phyloP scores from a whole-genome alignment of 2,797 vertebrate genomes.

The Oryzias dopingdopingensis region DNA sequence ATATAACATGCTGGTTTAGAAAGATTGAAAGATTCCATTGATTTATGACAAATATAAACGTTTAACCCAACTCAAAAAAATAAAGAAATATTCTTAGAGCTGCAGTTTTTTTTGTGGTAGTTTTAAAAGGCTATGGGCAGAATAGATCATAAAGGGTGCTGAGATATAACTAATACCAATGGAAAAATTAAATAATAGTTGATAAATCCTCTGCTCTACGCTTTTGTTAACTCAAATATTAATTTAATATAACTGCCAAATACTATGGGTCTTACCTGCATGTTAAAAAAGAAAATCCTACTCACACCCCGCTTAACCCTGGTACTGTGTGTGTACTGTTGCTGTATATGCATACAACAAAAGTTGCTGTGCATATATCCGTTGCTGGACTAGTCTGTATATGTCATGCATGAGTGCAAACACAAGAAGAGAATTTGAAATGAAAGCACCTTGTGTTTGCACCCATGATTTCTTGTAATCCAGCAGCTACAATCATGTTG shows the following conservation, averaged over 20 bases:
- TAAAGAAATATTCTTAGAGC: too few species aligned
- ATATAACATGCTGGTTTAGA: background rate
- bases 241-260: constrained; percentile 24
- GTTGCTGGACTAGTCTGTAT: constrained; percentile 10
- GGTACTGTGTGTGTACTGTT: constrained; percentile 39
- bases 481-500: constrained; percentile 20
- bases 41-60: too few species aligned
- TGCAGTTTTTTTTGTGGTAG: too few species aligned
- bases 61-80: too few species aligned
- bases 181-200: background rate
- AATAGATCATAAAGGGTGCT: background rate
- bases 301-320: constrained; percentile 68
- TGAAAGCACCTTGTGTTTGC: constrained; percentile 62
- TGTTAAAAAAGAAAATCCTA: constrained; percentile 44
- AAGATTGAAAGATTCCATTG: too few species aligned
- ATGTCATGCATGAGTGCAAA: constrained; percentile 53
- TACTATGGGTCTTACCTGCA: constrained; percentile 57
- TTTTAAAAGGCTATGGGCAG: background rate
- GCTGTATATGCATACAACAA: constrained; percentile 41
- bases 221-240: constrained; percentile 22
- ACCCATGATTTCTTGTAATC: constrained; percentile 37
- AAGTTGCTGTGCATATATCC: constrained; percentile 38
- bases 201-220: constrained; percentile 25
- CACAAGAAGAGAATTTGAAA: constrained; percentile 50
- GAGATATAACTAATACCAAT: background rate